Evolutionary conservation across 2,888 invertebrate genomes (phyloP), one percentile per base, ranked within the genome.

Genomic region (Agonopterix heracliana): DNA sequence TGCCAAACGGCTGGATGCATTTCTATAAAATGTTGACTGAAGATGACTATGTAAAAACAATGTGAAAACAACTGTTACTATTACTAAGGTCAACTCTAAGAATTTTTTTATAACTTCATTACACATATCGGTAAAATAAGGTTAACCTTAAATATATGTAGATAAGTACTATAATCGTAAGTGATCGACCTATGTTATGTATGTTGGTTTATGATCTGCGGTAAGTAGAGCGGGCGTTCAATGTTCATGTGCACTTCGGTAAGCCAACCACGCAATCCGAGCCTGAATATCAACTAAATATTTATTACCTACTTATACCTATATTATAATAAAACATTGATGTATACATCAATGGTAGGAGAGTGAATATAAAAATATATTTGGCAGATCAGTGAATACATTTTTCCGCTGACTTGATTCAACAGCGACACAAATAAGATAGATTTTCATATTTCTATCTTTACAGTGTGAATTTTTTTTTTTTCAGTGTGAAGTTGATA

Each of bases 211-310:
- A 49, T 45, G 52, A 48, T 56, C 53, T 55, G 56, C 54, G 54
- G 55, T 63, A 70, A 74, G 63, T 71, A 60, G 66, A 64, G 60
- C 72, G 64, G 55, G 57, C 59, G 58, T 61, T 55, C 53, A 54
- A 57, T 54, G 51, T 44, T 41, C 51, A 56, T 54, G 38, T 38
- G 14, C 42, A 9, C 42, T 38, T n/a, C 17, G 35, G 49, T 41
- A 41, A 14, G 34, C 12, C 34, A 55, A 60, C 64, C 65, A 54
- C 63, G 69, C 63, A 68, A 75, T 61, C 50, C 48, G 72, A 74
- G 64, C 38, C 38, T 38, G 9, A 26, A 26, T 26, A 26, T 26
- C 26, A 26, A 26, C 26, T 26, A 26, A 26, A 26, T 26, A 26
- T 26, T 26, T 26, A 26, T 26, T 5, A 26, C 68, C 71, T 71